Base-by-base conservation (phyloP, 2,113 vertebrate species). In the Numenius arquata region DNA sequence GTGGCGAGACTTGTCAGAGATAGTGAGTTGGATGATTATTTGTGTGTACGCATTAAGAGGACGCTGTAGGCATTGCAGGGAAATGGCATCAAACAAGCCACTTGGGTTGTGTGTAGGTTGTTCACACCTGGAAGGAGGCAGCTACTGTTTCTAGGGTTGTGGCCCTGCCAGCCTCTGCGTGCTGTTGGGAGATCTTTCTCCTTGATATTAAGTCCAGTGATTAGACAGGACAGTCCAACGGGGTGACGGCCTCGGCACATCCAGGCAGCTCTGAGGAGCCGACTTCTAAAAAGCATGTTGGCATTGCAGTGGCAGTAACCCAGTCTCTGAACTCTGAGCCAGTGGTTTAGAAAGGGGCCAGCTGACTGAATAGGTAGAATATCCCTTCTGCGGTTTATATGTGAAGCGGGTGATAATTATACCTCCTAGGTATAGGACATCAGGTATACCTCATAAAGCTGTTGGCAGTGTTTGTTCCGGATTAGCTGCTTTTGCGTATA, bases 1-100 rank as follows among this genome's bases (percentile, higher is more conserved):
- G 8, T 66, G 34, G 11, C 3, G 32, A 88, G 79, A 66, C 29
- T 89, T 26, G n/a, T 9, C 16, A 47, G 25, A 12, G 27, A 6
- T 41, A 34, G 12, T 25, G 79, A 72, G 48, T 83, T 82, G n/a
- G 71, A 13, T 67, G 40, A 18, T 68, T 29, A 16, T 47, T 82
- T 68, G 48, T 88, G 23, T 34, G 27, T n/a, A 2, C 16, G 3
- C 0, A 0, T 77, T 70, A 53, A 25, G 3, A 5, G 59, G 76
- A 20, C 7, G 12, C 36, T 2, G 1, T 25, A 40, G 27, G 6
- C 16, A 15, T 48, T 86, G 58, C 63, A 62, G 58, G 40, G 58
- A 62, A 67, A 47, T 41, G 21, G 18, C 56, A 26, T 36, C 41
- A 26, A 52, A 62, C 3, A 29, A 61, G 32, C 27, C 11, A 3